Base-by-base conservation (phyloP, 2,888 invertebrate genomes). In the Hemaris fuciformis region DNA sequence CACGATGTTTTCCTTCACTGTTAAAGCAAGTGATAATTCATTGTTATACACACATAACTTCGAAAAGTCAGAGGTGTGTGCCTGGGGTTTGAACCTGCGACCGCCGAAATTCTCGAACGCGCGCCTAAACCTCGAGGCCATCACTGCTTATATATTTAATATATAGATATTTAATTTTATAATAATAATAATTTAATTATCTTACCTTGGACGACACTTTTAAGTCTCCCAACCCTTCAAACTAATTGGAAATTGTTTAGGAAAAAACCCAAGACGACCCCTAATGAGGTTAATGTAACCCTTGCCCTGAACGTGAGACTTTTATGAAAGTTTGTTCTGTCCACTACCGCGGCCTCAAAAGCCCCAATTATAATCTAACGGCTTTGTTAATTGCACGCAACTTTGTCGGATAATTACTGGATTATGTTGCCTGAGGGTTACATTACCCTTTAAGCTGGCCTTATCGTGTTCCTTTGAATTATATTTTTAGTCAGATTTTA, bases 361-460 rank as follows among this genome's bases (percentile, higher is more conserved):
- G 31, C 31, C 13, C 18, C 15, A 53, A 53, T 53, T 53, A 53
- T 53, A 53, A 59, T 7, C 23, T 41, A 57, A 42, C 27, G 13
- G 18, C 58, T 43, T 27, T 59, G 58, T 27, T 25, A 59, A 59
- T 59, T 59, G 43, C 25, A 27, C 43, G 25, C 25, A 43, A 43
- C 43, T 59, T 59, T 43, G 27, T 18, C 13, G 18, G 43, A 43
- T 57, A 57, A 59, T 59, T 59, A 27, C 43, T 8, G 18, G 27
- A 25, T 59, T 59, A 59, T 31, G 53, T 53, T 53, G 27, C 31
- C 53, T 53, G 18, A 10, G 31, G 53, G 18, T 18, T 38, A 38
- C 38, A 38, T 38, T 3, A n/a, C 38, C 38, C n/a, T 38, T 38
- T n/a, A 1, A 38, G 38, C 3, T 38, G 4, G n/a, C n/a, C n/a